Base-by-base conservation (phyloP, 2,888 invertebrate species). In the Entomobrya proxima region DNA sequence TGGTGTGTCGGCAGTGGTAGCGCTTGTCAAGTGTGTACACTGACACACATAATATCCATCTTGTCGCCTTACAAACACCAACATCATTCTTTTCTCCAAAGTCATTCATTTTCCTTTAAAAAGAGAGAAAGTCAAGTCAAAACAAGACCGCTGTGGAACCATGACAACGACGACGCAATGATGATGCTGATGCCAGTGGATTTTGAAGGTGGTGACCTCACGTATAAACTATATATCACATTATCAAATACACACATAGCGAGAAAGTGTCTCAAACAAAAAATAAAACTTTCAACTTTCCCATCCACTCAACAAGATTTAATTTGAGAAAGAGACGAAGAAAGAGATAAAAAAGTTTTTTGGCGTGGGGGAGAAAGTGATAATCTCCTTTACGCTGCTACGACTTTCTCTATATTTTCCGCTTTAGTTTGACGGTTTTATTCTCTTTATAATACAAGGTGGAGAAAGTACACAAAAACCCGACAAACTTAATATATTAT, bases 11-110 rank as follows among this genome's bases (percentile, higher is more conserved):
- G n/a, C 40, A 11, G 40, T 40, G 40, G 7, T 61, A 5, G 58
- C 32, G 58, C 30, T 61, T 61, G 58, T 61, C 30, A 61, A 61
- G 58, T 61, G 58, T 61, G 58, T 61, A 61, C 58, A 47, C 21
- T 82, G 82, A 58, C 82, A 75, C 72, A 72, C 75, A 74, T 72
- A 75, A 75, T 75, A 74, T 82, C 69, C 81, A 44, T 72, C 61
- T 47, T 82, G 82, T 82, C 75, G 13, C 18, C 64, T 32, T 30
- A 61, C 58, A 7, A 4, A 27, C n/a, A 7, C 13, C n/a, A n/a
- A 32, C 32, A 15, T 61, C 30, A n/a, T 32, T 32, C 15, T 61
- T n/a, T 15, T 2, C 58, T 32, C 32, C 27, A 24, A 24, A 27
- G 55, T 27, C n/a, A n/a, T n/a, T n/a, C n/a, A n/a, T n/a, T n/a